Base-by-base conservation (phyloP, 2,797 vertebrate species). In the Rhinatrema bivittatum region DNA sequence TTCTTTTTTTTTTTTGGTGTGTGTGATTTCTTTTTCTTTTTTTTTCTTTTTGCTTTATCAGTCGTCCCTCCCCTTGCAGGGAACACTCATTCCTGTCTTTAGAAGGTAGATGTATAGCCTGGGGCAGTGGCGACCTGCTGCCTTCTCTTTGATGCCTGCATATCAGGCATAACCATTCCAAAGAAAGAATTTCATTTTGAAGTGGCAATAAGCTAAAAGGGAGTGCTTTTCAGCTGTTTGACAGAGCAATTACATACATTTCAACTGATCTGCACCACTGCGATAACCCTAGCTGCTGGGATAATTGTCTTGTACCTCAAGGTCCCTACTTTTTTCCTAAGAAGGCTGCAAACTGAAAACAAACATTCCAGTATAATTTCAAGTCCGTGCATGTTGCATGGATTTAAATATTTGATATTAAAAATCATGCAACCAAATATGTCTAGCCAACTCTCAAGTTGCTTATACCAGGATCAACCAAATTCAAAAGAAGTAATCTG, bases 101-200 rank as follows among this genome's bases (percentile, higher is more conserved):
- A 56, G 63, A 66, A 64, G 63, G 63, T 56, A 60, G 63, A 62
- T 70, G 54, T 6, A 46, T 68, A 62, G 58, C 75, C 76, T 18
- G 42, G 46, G 72, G 72, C 65, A 42, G 29, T 41, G 53, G 61
- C 56, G 60, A 76, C 78, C 42, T 51, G 70, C 51, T 63, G 81
- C 68, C 63, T 66, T 77, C 58, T 63, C 87, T 93, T 90, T 91
- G 88, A 90, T 87, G 87, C 68, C 63, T 69, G 76, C 75, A 74
- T 82, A 82, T 89, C 81, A 85, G 78, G 69, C 79, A 62, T 66
- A 70, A 60, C 69, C 67, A 32, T 63, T 77, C 81, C 72, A 68
- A 42, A 70, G 78, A 73, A 88, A 82, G 86, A 90, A 91, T 91
- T 88, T 88, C 74, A 88, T 89, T 91, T 91, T 81, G 81, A 89